Evolutionary conservation across 2,888 invertebrate species (phyloP), one percentile per base, ranked within the genome.

Genomic region (Trileptium ribeirensis): DNA sequence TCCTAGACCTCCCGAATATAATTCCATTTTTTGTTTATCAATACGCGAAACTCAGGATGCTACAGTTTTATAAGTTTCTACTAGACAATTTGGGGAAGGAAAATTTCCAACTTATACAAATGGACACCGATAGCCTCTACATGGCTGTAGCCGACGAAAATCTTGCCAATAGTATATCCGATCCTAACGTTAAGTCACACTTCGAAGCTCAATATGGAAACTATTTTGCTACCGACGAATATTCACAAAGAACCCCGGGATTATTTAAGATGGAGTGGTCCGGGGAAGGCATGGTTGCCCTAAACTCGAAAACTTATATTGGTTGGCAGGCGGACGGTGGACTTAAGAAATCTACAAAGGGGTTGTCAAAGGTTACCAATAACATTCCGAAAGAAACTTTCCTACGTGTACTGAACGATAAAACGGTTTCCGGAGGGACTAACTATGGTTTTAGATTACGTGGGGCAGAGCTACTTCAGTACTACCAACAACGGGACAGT

Each of bases 21-120:
- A 70, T 70, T 15, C 33, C 70, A 70, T 70, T 70, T 70, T 70
- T 70, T 70, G 70, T 70, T 31, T 70, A 70, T 36, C 8, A 8
- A 15, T 70, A 70, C 33, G 15, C 70, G 3, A 70, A 70, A 70
- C n/a, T 70, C 3, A 19, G 70, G 36, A 70, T 70, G 70, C 70
- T 70, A 15, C 33, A 70, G 15, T 70, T 70, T 36, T 70, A 70
- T 36, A n/a, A 29, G 15, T 70, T 70, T n/a, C 15, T 70, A 31
- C 15, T 33, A 33, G 31, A 29, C 15, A 33, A 8, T 36, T 36
- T 70, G 31, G 70, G 33, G 15, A 70, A 70, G n/a, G 70, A 70
- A 70, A 70, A 19, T 70, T 70, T 70, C n/a, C 70, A 70, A 70
- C 15, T 70, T 8, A 70, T 70, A 15, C 8, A 70, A 70, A 70